Evolutionary conservation across 2,113 vertebrate genomes (phyloP).

Genomic region (Sebastes schlegelii): DNA sequence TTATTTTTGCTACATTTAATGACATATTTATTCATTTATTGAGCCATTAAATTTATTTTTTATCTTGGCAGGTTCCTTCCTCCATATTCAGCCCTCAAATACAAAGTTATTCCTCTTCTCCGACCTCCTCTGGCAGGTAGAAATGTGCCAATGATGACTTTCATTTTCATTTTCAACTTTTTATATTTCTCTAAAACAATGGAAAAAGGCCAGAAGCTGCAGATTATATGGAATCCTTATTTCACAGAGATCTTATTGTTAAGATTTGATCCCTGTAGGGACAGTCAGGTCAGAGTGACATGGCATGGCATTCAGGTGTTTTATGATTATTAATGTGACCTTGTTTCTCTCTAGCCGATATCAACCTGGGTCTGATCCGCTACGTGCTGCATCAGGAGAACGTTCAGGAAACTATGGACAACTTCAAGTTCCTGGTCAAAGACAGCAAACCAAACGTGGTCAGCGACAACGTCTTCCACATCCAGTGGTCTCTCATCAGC

Average conservation of each 20-base stretch:
- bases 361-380: constrained; percentile 93
- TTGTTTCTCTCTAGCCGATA: constrained; percentile 84
- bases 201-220: constrained; percentile 12
- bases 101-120: background rate
- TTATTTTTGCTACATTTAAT: too few relatives aligned
- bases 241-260: background rate
- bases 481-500: constrained; percentile 98
- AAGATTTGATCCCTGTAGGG: background rate
- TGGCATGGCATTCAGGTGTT: background rate
- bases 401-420: constrained; percentile 88
- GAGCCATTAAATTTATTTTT: too few relatives aligned
- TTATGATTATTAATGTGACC: background rate
- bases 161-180: constrained; percentile 22
- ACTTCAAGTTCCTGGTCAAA: constrained; percentile 95
- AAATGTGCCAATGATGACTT: constrained; percentile 17
- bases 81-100: background rate
- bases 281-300: background rate
- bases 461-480: constrained; percentile 91
- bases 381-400: constrained; percentile 90
- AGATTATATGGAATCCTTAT: constrained; percentile 21
- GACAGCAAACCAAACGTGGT: constrained; percentile 95
- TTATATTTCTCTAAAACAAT: constrained; percentile 4
- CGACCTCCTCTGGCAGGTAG: background rate
- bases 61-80: too few relatives aligned
- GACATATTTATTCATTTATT: too few relatives aligned